Evolutionary conservation across 2,113 vertebrate species (phyloP).

Genomic region (Nesogale talazaci): DNA sequence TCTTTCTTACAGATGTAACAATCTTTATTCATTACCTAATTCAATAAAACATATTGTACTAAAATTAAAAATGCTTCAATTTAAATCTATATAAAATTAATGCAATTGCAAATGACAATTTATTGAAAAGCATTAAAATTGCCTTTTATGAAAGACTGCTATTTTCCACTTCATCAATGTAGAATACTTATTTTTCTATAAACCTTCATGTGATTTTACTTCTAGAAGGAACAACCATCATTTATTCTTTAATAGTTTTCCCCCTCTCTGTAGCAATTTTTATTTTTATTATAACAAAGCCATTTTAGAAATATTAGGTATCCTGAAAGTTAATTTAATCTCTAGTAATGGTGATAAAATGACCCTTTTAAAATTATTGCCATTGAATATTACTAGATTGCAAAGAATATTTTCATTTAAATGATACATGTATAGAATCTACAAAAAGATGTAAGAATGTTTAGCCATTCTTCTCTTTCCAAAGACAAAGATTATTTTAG

Average conservation of each 20-base stretch:
- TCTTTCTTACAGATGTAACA: too few species aligned
- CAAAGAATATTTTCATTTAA: not conserved
- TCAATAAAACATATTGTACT: too few species aligned
- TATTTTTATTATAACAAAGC: not conserved
- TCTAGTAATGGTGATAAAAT: not conserved
- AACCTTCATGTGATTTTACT: not conserved
- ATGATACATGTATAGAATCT: not conserved
- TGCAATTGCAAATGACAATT: not conserved
- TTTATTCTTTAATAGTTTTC: not conserved
- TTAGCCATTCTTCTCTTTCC: not conserved
- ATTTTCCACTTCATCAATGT: not conserved
- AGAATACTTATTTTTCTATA: not conserved
- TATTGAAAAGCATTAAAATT: not conserved
- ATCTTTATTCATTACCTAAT: too few species aligned
- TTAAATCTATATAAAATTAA: too few species aligned
- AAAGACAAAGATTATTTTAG: not conserved
- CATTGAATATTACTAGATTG: not conserved
- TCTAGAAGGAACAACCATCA: not conserved
- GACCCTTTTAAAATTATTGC: not conserved
- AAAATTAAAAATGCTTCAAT: too few species aligned
- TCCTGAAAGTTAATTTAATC: slow-evolving; percentile 32
- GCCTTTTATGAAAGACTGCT: not conserved
- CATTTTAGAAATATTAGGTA: slow-evolving; percentile 18
- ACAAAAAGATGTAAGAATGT: not conserved
- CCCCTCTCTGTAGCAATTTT: not conserved